Base-by-base conservation (phyloP, 2,113 vertebrate species). In the Phalacrocorax aristotelis region DNA sequence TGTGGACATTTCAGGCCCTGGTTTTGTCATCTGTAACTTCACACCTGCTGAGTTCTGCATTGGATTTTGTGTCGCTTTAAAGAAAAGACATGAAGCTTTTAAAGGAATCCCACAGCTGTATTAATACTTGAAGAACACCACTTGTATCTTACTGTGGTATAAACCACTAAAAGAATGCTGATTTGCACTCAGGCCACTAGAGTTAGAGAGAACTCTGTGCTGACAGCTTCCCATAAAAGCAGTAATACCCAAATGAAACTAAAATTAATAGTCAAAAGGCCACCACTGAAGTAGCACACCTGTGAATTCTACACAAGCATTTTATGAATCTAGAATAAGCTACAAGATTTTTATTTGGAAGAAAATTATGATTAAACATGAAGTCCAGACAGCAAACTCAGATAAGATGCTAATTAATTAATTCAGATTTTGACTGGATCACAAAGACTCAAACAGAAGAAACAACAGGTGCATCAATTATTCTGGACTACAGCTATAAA, bases 161-260 rank as follows among this genome's bases (percentile, higher is more conserved):
- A 23, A 87, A 65, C 6, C n/a, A 13, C 2, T 70, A 7, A 34
- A 74, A 74, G 60, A 77, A 83, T 38, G 70, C 5, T n/a, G 11
- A 15, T 60, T 70, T 71, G 8, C 23, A 48, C 8, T 61, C 18
- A 44, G 19, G 9, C 8, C 32, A 86, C 16, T 4, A 34, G 11
- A 81, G 21, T 34, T 54, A 86, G 74, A 52, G 2, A 83, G 51
- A 52, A 77, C 7, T 60, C 9, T 16, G 7, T 40, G 32, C 8
- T 70, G 25, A 52, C 1, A 2, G 38, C 6, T 81, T 69, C 65
- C 36, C 30, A 70, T 42, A 81, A 83, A 65, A 11, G 10, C 77
- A 79, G 2, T 17, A 85, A 70, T 13, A 34, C 2, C 2, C 21
- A 69, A 79, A 16, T 0, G 0, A 68, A 20, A 52, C 2, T 69